Conservation (phyloP, 2,113 vertebrate species). For the Aix galericulata region DNA sequence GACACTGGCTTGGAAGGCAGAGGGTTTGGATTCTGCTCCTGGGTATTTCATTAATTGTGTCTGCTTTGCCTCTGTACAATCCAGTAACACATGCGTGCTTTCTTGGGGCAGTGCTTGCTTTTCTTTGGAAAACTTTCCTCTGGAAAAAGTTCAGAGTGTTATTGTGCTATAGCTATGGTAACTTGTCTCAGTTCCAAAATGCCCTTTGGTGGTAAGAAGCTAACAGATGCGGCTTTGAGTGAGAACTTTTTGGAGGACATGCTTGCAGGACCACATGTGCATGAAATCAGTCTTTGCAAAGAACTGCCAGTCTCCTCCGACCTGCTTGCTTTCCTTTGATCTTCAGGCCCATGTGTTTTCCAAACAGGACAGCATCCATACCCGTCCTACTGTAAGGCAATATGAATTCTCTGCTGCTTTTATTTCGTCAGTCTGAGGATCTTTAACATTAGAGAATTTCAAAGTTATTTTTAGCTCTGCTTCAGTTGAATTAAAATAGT, state of each 20-base stretch:
- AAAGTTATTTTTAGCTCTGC: slow-evolving; percentile 7
- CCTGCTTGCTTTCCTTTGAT: slow-evolving; percentile 24
- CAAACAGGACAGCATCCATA: background rate
- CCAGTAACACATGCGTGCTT: accelerated
- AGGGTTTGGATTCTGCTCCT: background rate
- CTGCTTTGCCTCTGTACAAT: background rate
- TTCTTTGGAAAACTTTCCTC: background rate
- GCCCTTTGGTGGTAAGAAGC: background rate
- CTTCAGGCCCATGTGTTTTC: background rate
- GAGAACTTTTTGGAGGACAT: background rate
- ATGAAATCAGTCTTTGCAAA: background rate
- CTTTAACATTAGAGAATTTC: background rate
- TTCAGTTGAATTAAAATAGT: background rate
- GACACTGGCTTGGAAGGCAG: background rate
- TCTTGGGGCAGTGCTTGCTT: background rate
- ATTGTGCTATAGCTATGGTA: background rate
- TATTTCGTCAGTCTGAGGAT: background rate
- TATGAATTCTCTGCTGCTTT: background rate
- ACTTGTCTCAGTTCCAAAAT: slow-evolving; percentile 3
- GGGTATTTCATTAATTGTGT: background rate
- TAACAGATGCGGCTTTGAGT: background rate
- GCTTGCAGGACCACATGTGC: background rate
- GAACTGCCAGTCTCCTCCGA: background rate
- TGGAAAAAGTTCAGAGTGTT: background rate
- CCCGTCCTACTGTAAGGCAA: background rate